Conservation (phyloP, 1,140 invertebrate genomes). For the Anadara kagoshimensis region DNA sequence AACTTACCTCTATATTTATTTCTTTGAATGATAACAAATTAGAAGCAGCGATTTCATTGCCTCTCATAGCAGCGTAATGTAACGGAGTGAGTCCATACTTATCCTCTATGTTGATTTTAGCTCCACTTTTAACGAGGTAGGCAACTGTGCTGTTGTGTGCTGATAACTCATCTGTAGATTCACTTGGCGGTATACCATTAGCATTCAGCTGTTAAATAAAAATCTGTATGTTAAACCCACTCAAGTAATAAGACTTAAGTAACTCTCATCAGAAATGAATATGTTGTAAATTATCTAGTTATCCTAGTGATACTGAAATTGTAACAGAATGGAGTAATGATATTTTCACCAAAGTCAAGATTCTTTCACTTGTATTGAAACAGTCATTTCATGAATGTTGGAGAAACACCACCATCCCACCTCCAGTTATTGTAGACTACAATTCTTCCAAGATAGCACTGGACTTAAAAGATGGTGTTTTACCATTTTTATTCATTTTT, state of each 20-base stretch:
- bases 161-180: slow-evolving; percentile 12
- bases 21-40: slow-evolving; percentile 65
- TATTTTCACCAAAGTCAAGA: no score
- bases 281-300: no score
- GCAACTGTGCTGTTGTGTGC: slow-evolving; percentile 59
- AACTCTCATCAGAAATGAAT: background rate
- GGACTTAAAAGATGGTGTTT: no score
- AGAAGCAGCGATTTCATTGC: slow-evolving; percentile 72
- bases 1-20: slow-evolving; percentile 58
- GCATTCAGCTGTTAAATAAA: background rate
- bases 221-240: background rate
- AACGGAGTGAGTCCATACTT: slow-evolving; percentile 74
- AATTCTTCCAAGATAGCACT: no score
- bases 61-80: slow-evolving; percentile 76
- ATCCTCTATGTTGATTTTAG: slow-evolving; percentile 72
- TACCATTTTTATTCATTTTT: no score
- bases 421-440: no score
- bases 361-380: no score
- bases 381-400: no score
- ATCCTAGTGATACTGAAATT: no score
- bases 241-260: background rate
- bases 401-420: no score
- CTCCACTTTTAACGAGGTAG: slow-evolving; percentile 72
- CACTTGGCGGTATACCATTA: background rate
- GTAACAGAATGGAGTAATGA: no score